Base-by-base conservation (phyloP, 2,888 invertebrate species). In the Leptodirus hochenwartii region DNA sequence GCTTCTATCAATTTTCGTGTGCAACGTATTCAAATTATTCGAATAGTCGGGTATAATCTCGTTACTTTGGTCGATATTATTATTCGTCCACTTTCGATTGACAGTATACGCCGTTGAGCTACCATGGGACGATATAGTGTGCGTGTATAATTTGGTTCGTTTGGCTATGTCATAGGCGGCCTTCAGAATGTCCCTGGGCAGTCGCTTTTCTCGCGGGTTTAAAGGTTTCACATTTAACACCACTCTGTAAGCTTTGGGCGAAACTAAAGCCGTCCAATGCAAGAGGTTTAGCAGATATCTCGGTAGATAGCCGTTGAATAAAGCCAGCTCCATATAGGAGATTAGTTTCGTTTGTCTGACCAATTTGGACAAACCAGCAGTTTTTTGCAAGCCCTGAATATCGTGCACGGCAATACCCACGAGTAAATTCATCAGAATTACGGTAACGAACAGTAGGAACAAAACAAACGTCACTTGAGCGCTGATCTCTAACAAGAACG, bases 321-420 rank as follows among this genome's bases (percentile, higher is more conserved):
- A 50, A 0, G 82, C 81, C 17, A 79, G 56, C 46, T 84, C 84
- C 56, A 84, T 77, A 46, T 82, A 82, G 2, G 79, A 79, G 37
- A 84, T 82, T n/a, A 84, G 52, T 54, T 84, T 81, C 0, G 84
- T 84, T 53, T 84, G 82, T 9, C 82, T 62, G 6, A 84, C 82
- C 5, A 84, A 58, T 46, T 82, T 82, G 0, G 80, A 80, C 2
- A 84, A 58, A 0, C 81, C 82, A 0, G 84, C 84, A 0, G 82
- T 82, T 59, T 82, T 82, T 41, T 81, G 74, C 9, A 84, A 56
- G 1, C 82, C 82, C 49, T 82, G 82, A 33, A 84, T 84, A 47
- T 84, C 84, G 43, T 84, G 81, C 3, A 84, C 84, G 1, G 84
- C 84, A 39, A 84, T 84, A 49, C 84, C 84, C 10, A 84, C 81